Evolutionary conservation across 2,888 invertebrate genomes (phyloP).

Genomic region (Mythimna vitellina): DNA sequence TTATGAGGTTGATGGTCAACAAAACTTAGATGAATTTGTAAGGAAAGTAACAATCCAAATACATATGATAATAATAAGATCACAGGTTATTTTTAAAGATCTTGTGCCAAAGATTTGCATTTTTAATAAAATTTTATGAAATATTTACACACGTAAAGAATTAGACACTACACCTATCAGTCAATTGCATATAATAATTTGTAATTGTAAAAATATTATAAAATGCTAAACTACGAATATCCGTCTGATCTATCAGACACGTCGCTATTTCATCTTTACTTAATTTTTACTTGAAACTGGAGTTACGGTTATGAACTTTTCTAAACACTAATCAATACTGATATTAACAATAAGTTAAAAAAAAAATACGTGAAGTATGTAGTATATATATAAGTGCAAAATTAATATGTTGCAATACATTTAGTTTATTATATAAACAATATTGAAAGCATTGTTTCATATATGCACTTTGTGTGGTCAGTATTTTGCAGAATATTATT

Average conservation of each 20-base stretch:
- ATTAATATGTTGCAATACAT: constrained; percentile 27
- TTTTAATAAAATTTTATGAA: constrained; percentile 60
- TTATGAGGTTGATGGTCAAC: not conserved
- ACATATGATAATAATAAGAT: constrained; percentile 63
- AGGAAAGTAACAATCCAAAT: constrained; percentile 67
- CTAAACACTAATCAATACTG: constrained; percentile 58
- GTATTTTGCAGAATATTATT: not conserved
- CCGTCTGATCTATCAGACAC: constrained; percentile 38
- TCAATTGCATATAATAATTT: constrained; percentile 80
- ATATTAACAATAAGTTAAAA: constrained; percentile 30
- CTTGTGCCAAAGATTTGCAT: constrained; percentile 80
- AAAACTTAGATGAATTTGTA: constrained; percentile 10
- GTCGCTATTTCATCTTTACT: constrained; percentile 21
- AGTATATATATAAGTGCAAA: too few species aligned
- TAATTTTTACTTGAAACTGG: constrained; percentile 46
- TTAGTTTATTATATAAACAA: constrained; percentile 16
- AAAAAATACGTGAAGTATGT: constrained; percentile 8
- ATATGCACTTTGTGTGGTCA: not conserved
- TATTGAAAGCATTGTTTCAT: constrained; percentile 13
- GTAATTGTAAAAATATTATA: constrained; percentile 68
- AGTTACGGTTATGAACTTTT: constrained; percentile 34
- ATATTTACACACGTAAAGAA: constrained; percentile 75
- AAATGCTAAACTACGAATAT: constrained; percentile 55
- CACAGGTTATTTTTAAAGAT: constrained; percentile 78
- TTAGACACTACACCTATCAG: constrained; percentile 86